phyloP scores from a whole-genome alignment of 2,797 vertebrate species.

The Sebastes flavidus region DNA sequence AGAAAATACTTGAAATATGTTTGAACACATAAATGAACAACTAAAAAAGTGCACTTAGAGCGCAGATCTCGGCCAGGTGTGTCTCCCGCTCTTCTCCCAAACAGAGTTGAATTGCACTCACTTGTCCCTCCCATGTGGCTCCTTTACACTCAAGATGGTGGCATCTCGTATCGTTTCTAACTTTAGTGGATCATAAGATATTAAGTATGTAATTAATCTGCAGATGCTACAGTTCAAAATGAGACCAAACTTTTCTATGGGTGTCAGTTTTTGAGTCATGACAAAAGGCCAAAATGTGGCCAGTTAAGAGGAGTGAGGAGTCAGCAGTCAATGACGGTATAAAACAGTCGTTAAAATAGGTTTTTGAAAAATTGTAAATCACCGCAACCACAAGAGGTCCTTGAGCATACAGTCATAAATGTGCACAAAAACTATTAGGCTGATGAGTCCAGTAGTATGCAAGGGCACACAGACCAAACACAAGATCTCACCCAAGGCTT shows the following conservation, averaged over 20 bases:
- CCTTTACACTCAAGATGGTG: neutral
- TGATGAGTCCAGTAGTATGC: too few relatives aligned
- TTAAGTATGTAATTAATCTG: neutral
- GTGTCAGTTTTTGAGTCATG: neutral
- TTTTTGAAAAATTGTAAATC: neutral
- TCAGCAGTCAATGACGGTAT: neutral
- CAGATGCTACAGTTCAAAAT: neutral
- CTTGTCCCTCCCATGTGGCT: neutral
- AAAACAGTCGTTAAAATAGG: too few relatives aligned
- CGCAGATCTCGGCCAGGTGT: too few relatives aligned
- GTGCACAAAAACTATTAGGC: too few relatives aligned
- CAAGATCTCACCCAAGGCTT: too few relatives aligned
- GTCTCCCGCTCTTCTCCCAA: too few relatives aligned
- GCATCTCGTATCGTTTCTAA: accelerated
- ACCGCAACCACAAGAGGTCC: neutral
- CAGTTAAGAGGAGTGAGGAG: neutral
- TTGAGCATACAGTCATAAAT: too few relatives aligned
- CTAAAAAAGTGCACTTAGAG: too few relatives aligned
- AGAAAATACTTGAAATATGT: too few relatives aligned
- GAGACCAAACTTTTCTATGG: neutral
- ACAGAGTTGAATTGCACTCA: too few relatives aligned
- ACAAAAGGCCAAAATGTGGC: neutral
- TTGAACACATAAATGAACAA: too few relatives aligned
- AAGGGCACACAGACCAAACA: too few relatives aligned
- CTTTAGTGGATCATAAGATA: neutral